Conservation (phyloP, 1,140 invertebrate genomes). For the Scaptomyza hsui region DNA sequence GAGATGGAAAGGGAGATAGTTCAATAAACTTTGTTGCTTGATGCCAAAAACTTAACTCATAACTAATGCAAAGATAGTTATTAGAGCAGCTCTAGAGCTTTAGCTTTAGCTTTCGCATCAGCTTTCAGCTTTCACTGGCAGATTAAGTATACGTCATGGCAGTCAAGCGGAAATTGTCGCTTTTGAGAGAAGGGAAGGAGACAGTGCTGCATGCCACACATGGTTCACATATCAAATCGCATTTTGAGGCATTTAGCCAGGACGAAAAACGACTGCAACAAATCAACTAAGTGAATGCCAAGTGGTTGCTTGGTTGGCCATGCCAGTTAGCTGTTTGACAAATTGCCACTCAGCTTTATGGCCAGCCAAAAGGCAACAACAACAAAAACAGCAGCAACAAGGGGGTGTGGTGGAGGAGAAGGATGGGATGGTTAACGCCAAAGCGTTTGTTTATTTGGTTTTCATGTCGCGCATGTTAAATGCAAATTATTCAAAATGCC, state of each 20-base stretch:
- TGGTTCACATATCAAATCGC: constrained; percentile 68
- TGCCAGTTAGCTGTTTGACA: constrained; percentile 74
- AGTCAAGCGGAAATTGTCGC: constrained; percentile 33
- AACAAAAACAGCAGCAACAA: neutral
- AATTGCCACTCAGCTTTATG: constrained; percentile 65
- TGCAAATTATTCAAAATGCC: constrained; percentile 76
- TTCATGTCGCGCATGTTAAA: constrained; percentile 81
- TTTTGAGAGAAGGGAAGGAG: neutral
- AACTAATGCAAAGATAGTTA: constrained; percentile 62
- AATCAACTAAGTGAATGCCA: constrained; percentile 70
- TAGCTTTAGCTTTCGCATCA: neutral
- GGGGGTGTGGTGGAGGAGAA: neutral
- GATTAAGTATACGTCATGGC: constrained; percentile 63
- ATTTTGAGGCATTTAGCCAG: constrained; percentile 70
- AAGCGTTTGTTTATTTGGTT: constrained; percentile 76
- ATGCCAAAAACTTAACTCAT: constrained; percentile 49
- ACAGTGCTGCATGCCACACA: constrained; percentile 32
- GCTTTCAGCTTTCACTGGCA: constrained; percentile 6
- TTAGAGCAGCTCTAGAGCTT: constrained; percentile 27
- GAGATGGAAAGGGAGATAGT: too few relatives aligned
- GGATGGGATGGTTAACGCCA: constrained; percentile 17
- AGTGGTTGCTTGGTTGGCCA: constrained; percentile 46
- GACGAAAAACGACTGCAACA: constrained; percentile 78
- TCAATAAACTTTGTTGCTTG: constrained; percentile 46
- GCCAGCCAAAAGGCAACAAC: constrained; percentile 7